Conservation (phyloP, 2,797 vertebrate species). For the Neomorphus geoffroyi region DNA sequence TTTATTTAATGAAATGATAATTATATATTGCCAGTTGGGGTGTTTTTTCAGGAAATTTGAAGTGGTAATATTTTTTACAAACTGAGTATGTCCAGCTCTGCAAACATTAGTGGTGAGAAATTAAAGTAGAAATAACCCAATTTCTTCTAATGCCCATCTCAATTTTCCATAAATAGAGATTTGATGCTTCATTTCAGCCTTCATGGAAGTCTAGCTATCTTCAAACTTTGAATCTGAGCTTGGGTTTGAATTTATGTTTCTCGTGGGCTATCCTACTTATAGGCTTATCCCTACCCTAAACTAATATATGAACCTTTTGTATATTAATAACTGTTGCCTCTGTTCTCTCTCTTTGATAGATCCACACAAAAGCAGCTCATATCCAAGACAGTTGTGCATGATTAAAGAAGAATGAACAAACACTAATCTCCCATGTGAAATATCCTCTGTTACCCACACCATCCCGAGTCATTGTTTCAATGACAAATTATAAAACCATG, state of each 20-base stretch:
- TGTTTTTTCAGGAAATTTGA: neutral
- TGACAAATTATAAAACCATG: neutral
- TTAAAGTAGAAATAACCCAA: neutral
- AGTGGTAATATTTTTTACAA: neutral
- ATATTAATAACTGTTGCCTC: neutral
- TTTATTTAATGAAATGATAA: neutral
- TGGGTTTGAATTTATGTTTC: neutral
- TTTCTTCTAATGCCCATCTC: neutral
- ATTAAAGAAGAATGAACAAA: neutral
- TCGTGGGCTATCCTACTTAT: neutral
- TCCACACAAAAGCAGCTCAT: neutral
- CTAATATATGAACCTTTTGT: neutral
- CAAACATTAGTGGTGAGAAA: neutral
- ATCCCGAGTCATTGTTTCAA: neutral
- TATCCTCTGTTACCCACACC: neutral
- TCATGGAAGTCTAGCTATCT: neutral
- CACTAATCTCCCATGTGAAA: neutral
- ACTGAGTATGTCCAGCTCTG: neutral
- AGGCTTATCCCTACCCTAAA: neutral
- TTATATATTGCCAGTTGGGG: neutral
- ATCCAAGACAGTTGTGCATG: neutral
- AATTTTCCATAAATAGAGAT: neutral
- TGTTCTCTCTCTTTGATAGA: neutral
- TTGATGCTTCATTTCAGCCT: neutral
- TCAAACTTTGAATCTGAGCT: neutral